Base-by-base conservation (phyloP, 1,140 invertebrate species). In the Ceratitis capitata region DNA sequence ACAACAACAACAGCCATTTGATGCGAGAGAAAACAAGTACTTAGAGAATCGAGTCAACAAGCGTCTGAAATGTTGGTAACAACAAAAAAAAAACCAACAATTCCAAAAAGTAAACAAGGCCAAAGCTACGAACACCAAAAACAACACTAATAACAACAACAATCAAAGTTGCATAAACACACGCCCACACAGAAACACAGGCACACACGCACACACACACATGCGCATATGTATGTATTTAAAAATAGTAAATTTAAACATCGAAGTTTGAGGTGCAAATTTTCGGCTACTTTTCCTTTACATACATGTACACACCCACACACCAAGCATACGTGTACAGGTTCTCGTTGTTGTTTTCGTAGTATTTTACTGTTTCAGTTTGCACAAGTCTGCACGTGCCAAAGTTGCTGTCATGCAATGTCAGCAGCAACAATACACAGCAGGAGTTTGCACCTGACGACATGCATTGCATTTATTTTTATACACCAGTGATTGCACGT, bases 381-480 rank as follows among this genome's bases (percentile, higher is more conserved):
- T 69, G 61, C 61, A 19, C 61, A 35, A 35, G 61, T 39, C 61
- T 39, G 61, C 61, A 69, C 61, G 32, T 69, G 61, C 61, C 26
- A 69, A 69, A 69, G 29, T 69, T n/a, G n/a, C n/a, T n/a, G n/a
- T 32, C 61, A 69, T 39, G 61, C 61, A 58, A 58, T 58, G 56
- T 7, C n/a, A 53, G 4, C 16, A 16, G 51, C 51, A 61, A 61
- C 23, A 12, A n/a, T 3, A n/a, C n/a, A n/a, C n/a, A n/a, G n/a
- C n/a, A 32, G 5, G 32, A 5, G 39, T 69, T 39, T 14, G 61
- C 32, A 69, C 32, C 61, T 69, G 32, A 7, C 51, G 0, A 1
- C 51, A 5, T 56, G 51, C 23, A n/a, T 23, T 69, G 16, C 26
- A 32, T 16, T 29, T 61, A 12, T 69, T 69, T 12, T 19, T 12